Evolutionary conservation across 2,888 invertebrate genomes (phyloP), one percentile per base, ranked within the genome.

Genomic region (Cephus nigrinus): DNA sequence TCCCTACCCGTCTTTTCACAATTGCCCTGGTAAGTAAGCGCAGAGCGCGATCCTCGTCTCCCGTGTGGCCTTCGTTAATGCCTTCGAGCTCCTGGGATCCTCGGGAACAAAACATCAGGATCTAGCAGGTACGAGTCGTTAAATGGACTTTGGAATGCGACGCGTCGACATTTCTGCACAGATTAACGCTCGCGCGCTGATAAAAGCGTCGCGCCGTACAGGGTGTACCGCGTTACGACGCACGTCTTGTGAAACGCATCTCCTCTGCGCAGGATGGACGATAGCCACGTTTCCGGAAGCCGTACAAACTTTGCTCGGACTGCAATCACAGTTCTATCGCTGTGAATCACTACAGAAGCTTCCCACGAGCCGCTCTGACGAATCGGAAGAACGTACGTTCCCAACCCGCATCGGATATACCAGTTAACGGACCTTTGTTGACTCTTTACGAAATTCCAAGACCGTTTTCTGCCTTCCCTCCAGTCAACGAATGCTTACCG

Each of bases 111-210:
- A 55, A 55, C 23, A 23, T 55, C 23, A 55, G 23, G 23, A 55
- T 55, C 5, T 15, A 2, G 23, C 40, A 55, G 23, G 23, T 2
- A 55, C 23, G 9, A 79, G 80, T 83, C 81, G 85, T 85, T 83
- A 80, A 84, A 82, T 23, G 83, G 80, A 76, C 80, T 77, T 23
- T 79, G 85, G 85, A 85, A 85, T 85, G 85, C 81, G 76, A 77
- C 80, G 81, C 72, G 79, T 82, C 82, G 79, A 78, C 83, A 81
- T 83, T 82, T 83, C 78, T 83, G 78, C 76, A 77, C 75, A 55
- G 40, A 55, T 23, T 5, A 23, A 55, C 23, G 5, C 40, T 15
- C 40, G 40, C 5, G 2, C 5, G 23, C 2, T 5, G 40, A 55
- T 55, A 23, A 55, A 55, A 23, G 5, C 40, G 40, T 15, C 40